Evolutionary conservation across 2,888 invertebrate genomes (phyloP), one percentile per base, ranked within the genome.

Genomic region (Drosophila rellima): DNA sequence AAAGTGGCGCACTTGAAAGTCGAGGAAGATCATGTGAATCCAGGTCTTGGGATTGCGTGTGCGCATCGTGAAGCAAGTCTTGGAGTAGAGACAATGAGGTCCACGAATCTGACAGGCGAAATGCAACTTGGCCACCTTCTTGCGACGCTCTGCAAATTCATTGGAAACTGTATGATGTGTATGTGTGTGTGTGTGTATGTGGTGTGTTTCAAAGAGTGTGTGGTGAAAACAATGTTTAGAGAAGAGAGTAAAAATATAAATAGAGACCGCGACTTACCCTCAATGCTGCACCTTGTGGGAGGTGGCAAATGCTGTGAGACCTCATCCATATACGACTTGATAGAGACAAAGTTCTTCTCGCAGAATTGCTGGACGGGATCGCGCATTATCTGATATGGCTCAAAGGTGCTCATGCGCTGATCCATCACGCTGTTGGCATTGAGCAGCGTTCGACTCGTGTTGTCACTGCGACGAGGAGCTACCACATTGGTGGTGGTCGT

Each of bases 11-110:
- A 94, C 94, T 94, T 98, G 98, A 73, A 98, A 94, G 72, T 98
- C 97, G 55, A 98, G 94, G 93, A 98, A 98, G 98, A 98, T 98
- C 52, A 98, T 94, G 93, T 98, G 98, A 76, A 98, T 96, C 98
- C 98, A 98, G 44, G 96, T 96, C 79, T 97, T 94, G 0, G 98
- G 96, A 91, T 96, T 95, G 74, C 97, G 94, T 31, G 96, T 96
- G 78, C 95, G 94, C 95, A 96, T 95, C 11, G 95, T 95, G 93
- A 96, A 96, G 81, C 95, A 95, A 10, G 96, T 95, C 90, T 95
- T 95, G 64, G 95, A 95, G 93, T 97, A 98, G 70, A 98, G 94
- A 92, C 98, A 98, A 93, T 98, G 96, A 86, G 96, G 95, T 80
- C 95, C 96, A 90, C 95, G 94, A 47, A 95, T 95, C 88, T 97